Base-by-base conservation (phyloP, 2,797 vertebrate species). In the Hydrocynus forskahlii region DNA sequence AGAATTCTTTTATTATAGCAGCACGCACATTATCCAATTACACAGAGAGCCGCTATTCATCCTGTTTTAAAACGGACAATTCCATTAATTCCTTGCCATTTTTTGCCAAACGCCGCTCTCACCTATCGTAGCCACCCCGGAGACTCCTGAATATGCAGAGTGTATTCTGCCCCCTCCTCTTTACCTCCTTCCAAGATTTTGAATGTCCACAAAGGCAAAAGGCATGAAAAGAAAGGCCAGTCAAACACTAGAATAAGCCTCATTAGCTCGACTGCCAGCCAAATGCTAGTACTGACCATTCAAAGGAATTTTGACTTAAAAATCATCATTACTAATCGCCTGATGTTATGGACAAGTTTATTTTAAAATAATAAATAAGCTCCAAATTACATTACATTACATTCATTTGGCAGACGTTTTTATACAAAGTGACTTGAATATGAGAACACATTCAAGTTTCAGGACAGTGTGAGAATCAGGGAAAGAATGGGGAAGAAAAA, bases 1-100 rank as follows among this genome's bases (percentile, higher is more conserved):
- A 67, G n/a, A 75, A 76, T 77, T 76, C 64, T 57, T 76, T 78
- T 63, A 78, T 25, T 38, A 72, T 48, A 68, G 69, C 17, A 35
- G 19, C 25, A 19, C 23, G 35, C 48, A 29, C 38, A 43, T n/a
- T 75, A 71, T 81, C 81, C 40, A 43, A 23, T 82, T 82, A 74
- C 75, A 57, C 2, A 4, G 2, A 60, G 19, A 45, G 75, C n/a
- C 12, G 0, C 50, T 67, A 40, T 67, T 82, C 60, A 38, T 50
- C 52, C 62, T 38, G 60, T 38, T 67, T 13, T 59, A 12, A 64
- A 70, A 16, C 7, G 21, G 54, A 71, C 75, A 29, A 4, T 76
- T 82, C 64, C 40, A 64, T 43, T 64, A 19, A 72, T 72, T 29
- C 74, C 55, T 38, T 13, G 5, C 43, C 45, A 35, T 59, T 6